Evolutionary conservation across 2,113 vertebrate genomes (phyloP).

Genomic region (Ceuthmochares aereus): DNA sequence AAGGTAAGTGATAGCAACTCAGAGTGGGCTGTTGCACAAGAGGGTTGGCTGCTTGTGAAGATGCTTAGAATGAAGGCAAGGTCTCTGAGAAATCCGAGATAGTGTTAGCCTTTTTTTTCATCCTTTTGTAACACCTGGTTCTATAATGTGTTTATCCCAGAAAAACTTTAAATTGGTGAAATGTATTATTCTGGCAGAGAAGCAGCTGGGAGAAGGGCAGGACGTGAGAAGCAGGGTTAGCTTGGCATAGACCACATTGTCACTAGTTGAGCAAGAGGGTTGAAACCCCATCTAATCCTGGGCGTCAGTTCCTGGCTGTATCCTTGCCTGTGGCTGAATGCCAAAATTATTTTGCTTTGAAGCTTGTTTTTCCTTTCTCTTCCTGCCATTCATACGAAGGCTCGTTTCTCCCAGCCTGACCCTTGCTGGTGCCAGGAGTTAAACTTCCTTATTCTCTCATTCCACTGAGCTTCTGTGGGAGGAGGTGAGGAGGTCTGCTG

Average conservation of each 20-base stretch:
- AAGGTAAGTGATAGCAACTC: conserved; percentile 78
- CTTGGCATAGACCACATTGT: rapidly evolving
- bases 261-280: not conserved
- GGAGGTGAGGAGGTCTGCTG: not conserved
- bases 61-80: not conserved
- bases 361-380: not conserved
- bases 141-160: not conserved
- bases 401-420: not conserved
- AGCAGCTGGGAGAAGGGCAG: not conserved
- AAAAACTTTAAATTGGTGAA: not conserved
- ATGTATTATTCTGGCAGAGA: not conserved
- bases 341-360: conserved; percentile 4
- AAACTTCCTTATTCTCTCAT: not conserved
- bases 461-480: not conserved
- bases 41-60: not conserved
- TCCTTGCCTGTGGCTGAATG: not conserved
- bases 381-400: not conserved
- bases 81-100: not conserved
- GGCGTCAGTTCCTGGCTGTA: not conserved
- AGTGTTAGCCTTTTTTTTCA: not conserved
- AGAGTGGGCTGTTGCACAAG: not conserved
- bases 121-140: not conserved
- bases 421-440: not conserved
- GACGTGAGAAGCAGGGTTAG: not conserved
- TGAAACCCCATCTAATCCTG: not conserved